Evolutionary conservation across 2,888 invertebrate species (phyloP).

Genomic region (Hydraecia micacea): DNA sequence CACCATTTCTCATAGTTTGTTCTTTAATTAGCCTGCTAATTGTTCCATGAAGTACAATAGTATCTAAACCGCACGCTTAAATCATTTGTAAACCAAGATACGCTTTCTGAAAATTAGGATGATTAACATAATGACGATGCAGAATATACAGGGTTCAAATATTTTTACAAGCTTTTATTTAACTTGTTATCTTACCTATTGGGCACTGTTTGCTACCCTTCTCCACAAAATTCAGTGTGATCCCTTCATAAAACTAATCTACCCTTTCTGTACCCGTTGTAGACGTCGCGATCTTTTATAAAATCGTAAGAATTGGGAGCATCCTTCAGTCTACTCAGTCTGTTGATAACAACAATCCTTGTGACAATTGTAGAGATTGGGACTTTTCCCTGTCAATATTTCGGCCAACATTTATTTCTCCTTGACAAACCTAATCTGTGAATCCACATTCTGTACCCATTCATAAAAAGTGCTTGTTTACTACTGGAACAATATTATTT

Average conservation of each 20-base stretch:
- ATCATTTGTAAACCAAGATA: not conserved
- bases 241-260: not conserved
- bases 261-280: not conserved
- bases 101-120: not conserved
- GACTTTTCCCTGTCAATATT: not conserved
- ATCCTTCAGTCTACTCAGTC: not conserved
- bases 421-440: not conserved
- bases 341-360: not conserved
- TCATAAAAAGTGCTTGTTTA: not conserved
- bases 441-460: not conserved
- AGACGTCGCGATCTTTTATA: too few species aligned
- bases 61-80: not conserved
- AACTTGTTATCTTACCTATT: not conserved
- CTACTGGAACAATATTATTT: not conserved
- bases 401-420: not conserved
- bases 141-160: not conserved
- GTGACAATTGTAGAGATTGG: not conserved
- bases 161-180: not conserved
- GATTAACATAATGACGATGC: not conserved
- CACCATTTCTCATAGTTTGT: not conserved
- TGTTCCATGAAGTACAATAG: constrained; percentile 12
- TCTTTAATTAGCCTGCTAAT: not conserved
- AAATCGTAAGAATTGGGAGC: not conserved
- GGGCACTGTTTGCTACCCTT: not conserved
- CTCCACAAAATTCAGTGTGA: not conserved